Evolutionary conservation across 2,888 invertebrate genomes (phyloP), one percentile per base, ranked within the genome.

Genomic region (Polymixis flavicincta): DNA sequence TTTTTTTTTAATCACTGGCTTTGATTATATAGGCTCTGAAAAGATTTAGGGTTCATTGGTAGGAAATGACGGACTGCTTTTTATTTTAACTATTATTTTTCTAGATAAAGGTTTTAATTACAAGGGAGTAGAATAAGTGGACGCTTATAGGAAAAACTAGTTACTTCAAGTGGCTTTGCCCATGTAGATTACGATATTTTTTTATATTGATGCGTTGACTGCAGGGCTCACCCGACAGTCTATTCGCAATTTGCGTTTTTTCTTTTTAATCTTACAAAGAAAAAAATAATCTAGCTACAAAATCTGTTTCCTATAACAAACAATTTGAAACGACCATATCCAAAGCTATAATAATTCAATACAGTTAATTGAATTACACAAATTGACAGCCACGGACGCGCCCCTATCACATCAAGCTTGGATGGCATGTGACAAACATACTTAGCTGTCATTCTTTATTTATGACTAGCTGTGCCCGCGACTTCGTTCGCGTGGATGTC

Each of bases 1-100:
- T 92, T 90, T 92, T n/a, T n/a, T 32, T 91, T 92, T 88, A 89
- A 89, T 90, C 73, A 66, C 59, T 57, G 73, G 66, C 66, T 88
- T 81, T 86, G 85, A 86, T 82, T 87, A 88, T 83, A 85, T 78
- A 82, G 82, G 71, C 68, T 80, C 77, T 77, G 74, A 66, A 71
- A 74, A 71, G 75, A 74, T 86, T 88, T 85, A 78, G 88, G 82
- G 85, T 70, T 82, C 83, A 28, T 28, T 64, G 5, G 72, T 55
- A 75, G 61, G n/a, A n/a, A n/a, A 32, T 32, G 13, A 17, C 22
- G 32, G 19, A 28, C 2, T n/a, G 37, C 0, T 32, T 70, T 68
- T 75, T 48, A 52, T 60, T 80, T 72, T 42, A 45, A 32, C 65
- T 57, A 28, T 61, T 79, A 22, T 52, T 78, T 59, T 67, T 60